These are phyloP conservation scores for Agriopis marginaria DNA, from an alignment of 2,888 invertebrate genomes.

Conservation along the genomic window DNA sequence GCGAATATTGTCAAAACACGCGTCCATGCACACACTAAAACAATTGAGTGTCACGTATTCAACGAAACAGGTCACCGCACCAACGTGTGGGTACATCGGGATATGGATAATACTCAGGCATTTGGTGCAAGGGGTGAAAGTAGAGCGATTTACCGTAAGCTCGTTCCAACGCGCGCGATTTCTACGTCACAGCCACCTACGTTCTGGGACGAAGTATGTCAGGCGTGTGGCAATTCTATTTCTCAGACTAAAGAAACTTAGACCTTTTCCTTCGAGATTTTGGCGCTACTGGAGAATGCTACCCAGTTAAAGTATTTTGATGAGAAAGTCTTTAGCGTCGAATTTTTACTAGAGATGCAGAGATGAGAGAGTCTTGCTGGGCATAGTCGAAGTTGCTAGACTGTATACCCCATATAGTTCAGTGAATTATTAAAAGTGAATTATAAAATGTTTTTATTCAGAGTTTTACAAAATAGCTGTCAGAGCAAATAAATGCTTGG, in stretches of 20 bases:
- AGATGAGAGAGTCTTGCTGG: too few relatives aligned
- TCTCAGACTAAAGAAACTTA: neutral
- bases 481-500: too few relatives aligned
- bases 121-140: slow-evolving; percentile 56
- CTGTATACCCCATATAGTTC: too few relatives aligned
- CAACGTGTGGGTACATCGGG: slow-evolving; percentile 39
- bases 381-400: too few relatives aligned
- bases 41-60: slow-evolving; percentile 47
- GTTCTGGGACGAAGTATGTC: slow-evolving; percentile 1
- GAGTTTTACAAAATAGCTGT: too few relatives aligned
- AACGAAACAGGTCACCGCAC: slow-evolving; percentile 35
- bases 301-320: neutral
- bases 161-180: slow-evolving; percentile 13
- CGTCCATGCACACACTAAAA: slow-evolving; percentile 41
- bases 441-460: too few relatives aligned
- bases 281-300: neutral
- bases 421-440: too few relatives aligned
- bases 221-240: neutral
- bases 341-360: too few relatives aligned
- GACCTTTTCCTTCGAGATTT: neutral
- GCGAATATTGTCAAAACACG: slow-evolving; percentile 74
- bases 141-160: slow-evolving; percentile 55
- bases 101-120: slow-evolving; percentile 45
- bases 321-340: too few relatives aligned
- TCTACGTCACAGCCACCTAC: slow-evolving; percentile 20